Percentiles rank a stretch among this genome's conserved stretches.
These are phyloP conservation scores for Percopsis transmontana DNA, from an alignment of 2,113 vertebrate species.

Conservation along the genomic window DNA sequence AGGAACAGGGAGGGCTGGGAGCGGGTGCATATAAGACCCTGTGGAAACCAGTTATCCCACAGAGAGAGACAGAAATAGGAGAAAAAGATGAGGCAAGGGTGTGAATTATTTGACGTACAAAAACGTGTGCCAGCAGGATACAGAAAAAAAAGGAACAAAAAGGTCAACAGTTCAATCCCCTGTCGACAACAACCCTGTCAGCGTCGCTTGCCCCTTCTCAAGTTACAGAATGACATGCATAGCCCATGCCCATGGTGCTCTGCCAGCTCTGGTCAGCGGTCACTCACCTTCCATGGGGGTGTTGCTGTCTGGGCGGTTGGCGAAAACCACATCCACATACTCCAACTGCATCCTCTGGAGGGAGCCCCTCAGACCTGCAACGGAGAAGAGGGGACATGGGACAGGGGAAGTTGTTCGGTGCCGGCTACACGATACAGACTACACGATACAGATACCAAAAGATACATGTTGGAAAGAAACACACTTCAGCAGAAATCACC, in stretches of 20 bases:
- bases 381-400: slow-evolving; percentile 16
- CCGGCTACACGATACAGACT: no score
- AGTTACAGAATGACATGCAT: slow-evolving; percentile 49
- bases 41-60: slow-evolving; percentile 51
- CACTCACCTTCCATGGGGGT: slow-evolving; percentile 98
- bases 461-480: no score
- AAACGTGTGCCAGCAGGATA: neutral
- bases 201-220: slow-evolving; percentile 55
- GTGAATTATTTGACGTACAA: slow-evolving; percentile 2
- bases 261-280: neutral
- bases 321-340: slow-evolving; percentile 97
- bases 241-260: slow-evolving; percentile 2
- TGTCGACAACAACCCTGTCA: slow-evolving; percentile 6
- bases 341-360: slow-evolving; percentile 96
- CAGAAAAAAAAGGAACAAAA: neutral
- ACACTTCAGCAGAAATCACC: no score
- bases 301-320: slow-evolving; percentile 93
- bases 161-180: neutral
- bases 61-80: slow-evolving; percentile 7
- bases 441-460: no score
- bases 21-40: slow-evolving; percentile 50
- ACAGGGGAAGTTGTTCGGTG: neutral
- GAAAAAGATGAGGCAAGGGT: slow-evolving; percentile 32
- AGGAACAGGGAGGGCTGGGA: slow-evolving; percentile 54
- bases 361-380: slow-evolving; percentile 88